Evolutionary conservation across 2,888 invertebrate species (phyloP), one percentile per base, ranked within the genome.

Genomic region (Papilio protenor): DNA sequence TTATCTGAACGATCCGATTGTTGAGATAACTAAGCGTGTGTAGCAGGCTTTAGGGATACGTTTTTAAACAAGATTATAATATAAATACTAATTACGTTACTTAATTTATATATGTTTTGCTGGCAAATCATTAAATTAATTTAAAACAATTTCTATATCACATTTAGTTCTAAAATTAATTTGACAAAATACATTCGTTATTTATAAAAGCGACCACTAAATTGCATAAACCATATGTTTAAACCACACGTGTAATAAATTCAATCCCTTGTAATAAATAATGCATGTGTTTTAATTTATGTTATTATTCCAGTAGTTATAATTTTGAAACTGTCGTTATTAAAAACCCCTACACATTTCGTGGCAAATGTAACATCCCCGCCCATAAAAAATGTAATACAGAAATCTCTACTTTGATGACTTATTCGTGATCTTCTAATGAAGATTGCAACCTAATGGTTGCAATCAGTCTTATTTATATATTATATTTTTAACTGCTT

Each of bases 201-300:
- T 69, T 45, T 69, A 21, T 69, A 11, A 69, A 69, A 14, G n/a
- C 4, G n/a, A 69, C 66, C 66, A 69, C 66, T 21, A 69, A 64
- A 45, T 69, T 69, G 45, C 66, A 69, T 69, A 69, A 69, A 45
- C 40, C 66, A 69, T 69, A 18, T 66, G 66, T 69, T 69, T n/a
- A 69, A 69, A 45, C 66, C 66, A 33, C 66, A 69, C n/a, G n/a
- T 45, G 66, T 45, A 69, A 45, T 45, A 45, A 69, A 21, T 69
- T 45, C n/a, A 69, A n/a, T 69, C 21, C 45, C 40, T 66, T 18
- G 21, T 45, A 45, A 69, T 69, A 69, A 69, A 69, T 69, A 69
- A 64, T 66, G 40, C 4, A 69, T 12, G 66, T 69, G 5, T 45
- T 45, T 69, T 45, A 45, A 66, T 66, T 64, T 33, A 64, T 64